Evolutionary conservation across 2,113 vertebrate species (phyloP), one percentile per base, ranked within the genome.

Genomic region (Theristicus caerulescens): DNA sequence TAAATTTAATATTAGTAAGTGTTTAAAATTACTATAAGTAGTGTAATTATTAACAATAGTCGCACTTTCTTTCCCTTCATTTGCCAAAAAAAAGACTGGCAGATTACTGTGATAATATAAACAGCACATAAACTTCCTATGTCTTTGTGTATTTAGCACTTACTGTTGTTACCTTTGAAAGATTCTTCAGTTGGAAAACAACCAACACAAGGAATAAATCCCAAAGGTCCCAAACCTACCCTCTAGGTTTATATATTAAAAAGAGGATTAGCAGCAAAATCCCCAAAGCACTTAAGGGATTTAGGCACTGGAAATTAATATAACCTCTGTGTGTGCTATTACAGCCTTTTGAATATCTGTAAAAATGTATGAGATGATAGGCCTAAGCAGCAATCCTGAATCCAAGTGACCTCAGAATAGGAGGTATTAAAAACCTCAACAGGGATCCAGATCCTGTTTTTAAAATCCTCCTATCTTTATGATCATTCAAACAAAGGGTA

Each of bases 221-320:
- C 74, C 82, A 64, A 74, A 93, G 85, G 84, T 88, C 67, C 54
- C 67, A 91, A 91, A 90, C 76, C 51, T 96, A 91, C 55, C 64
- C 64, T 92, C 69, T 65, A 90, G 78, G 49, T 87, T 90, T 87
- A 59, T 88, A 55, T 59, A 93, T 89, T 91, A 80, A 89, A 88
- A 91, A 80, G 90, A 91, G 87, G 90, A 95, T 96, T 96, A 96
- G n/a, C 42, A 82, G 66, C 64, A 78, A 95, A 96, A 94, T 91
- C 85, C 59, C 71, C 59, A 77, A 77, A 91, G 89, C 87, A 92
- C 74, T 94, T 88, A 87, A 32, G 32, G 66, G 91, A 94, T 95
- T 96, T 95, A 90, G 89, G 85, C 64, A 91, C 54, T 93, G 51
- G 72, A 88, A 97, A 90, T 94, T 71, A 95, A 93, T 91, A 94